Evolutionary conservation across 2,797 vertebrate genomes (phyloP), one percentile per base, ranked within the genome.

Genomic region (Esox lucius): DNA sequence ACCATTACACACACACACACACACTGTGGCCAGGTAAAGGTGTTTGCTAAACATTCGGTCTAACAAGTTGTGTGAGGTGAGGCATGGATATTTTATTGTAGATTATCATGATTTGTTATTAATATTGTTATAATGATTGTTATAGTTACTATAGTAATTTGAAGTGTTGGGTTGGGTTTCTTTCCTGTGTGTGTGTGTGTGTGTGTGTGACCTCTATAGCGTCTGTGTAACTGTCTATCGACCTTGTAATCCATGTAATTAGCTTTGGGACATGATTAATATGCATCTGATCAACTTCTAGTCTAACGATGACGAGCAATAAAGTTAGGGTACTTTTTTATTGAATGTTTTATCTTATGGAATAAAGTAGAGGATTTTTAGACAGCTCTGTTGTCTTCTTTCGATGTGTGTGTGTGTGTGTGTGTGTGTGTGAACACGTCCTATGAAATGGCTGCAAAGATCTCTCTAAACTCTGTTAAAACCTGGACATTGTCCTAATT

Each of bases 321-420:
- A 94, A 94, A 91, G 87, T 84, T 86, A 91, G 87, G 78, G 89
- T 70, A 86, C 75, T 88, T 94, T 94, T 95, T 91, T 93, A 94
- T 93, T 94, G 90, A 91, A 94, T 94, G 93, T 95, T 95, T 95
- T 91, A 90, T 90, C 90, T 89, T 90, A 86, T 79, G 88, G 80
- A 94, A 95, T 95, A 95, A 95, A 95, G 91, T 94, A 94, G 92
- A 92, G 69, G 75, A 91, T 93, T 94, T 94, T 92, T 92, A 93
- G 91, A 94, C 90, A 86, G 80, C 68, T 77, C 76, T 51, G 49
- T 81, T 76, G 87, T 86, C 73, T 22, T 70, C 68, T 61, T 72
- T 78, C 72, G 11, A 4, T 86, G 68, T 75, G 33, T 62, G 7
- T 85, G 17, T 76, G 53, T 73, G 65, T 78, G 61, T 70, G 31